These are phyloP conservation scores for Corapipo altera DNA, from an alignment of 2,113 vertebrate genomes.

Conservation along the genomic window DNA sequence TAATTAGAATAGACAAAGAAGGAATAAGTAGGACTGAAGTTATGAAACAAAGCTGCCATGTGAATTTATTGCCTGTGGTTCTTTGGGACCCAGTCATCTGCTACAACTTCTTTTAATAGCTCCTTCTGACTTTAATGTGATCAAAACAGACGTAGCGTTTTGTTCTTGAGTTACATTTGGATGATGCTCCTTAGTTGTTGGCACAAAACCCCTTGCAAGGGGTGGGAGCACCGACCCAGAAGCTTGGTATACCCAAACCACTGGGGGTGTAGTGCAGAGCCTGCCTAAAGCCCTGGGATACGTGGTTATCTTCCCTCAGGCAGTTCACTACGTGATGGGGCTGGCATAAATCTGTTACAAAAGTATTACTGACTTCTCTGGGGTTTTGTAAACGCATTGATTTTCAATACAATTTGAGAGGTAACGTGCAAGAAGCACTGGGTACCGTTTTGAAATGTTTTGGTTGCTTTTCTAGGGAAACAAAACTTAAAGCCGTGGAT, in stretches of 20 bases:
- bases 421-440: rapidly evolving
- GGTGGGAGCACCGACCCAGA: neutral
- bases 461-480: neutral
- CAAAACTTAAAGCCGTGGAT: neutral
- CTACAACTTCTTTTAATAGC: slow-evolving; percentile 59
- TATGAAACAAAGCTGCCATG: slow-evolving; percentile 45
- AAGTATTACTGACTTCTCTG: neutral
- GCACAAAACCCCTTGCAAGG: neutral
- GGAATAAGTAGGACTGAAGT: slow-evolving; percentile 24
- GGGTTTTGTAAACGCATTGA: neutral
- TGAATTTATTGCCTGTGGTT: slow-evolving; percentile 55
- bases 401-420: neutral
- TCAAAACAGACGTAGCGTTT: slow-evolving; percentile 32
- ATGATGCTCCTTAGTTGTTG: neutral
- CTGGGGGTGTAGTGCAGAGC: neutral
- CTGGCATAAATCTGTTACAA: neutral
- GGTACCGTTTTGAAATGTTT: neutral
- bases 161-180: neutral
- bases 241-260: neutral
- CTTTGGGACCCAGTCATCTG: slow-evolving; percentile 27
- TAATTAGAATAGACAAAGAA: slow-evolving; percentile 47
- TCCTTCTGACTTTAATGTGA: slow-evolving; percentile 29
- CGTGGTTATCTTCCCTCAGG: rapidly evolving
- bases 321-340: neutral
- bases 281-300: neutral